Percentiles rank a stretch among this genome's conserved stretches.
Conservation (phyloP, 2,113 vertebrate species). For the Sylvia atricapilla region DNA sequence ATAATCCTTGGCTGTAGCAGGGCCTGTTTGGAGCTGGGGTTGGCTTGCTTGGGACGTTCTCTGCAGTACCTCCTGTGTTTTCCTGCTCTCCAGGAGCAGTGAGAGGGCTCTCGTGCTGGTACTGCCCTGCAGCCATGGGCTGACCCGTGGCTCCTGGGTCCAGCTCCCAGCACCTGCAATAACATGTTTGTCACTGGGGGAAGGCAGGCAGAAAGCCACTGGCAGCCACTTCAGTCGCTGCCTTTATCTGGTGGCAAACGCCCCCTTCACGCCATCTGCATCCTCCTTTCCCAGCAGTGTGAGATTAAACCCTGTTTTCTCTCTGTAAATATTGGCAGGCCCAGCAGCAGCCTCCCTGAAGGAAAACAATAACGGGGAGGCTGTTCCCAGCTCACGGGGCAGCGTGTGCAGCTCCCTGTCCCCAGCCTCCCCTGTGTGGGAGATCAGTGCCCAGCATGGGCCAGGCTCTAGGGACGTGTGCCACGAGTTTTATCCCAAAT, state of each 20-base stretch:
- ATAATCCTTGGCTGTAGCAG: background rate
- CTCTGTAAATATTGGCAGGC: conserved; percentile 46
- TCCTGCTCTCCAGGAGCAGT: background rate
- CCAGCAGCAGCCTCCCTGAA: conserved; percentile 27
- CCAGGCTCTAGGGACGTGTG: background rate
- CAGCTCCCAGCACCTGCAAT: background rate
- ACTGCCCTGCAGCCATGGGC: background rate
- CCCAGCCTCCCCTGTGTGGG: background rate
- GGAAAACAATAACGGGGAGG: background rate
- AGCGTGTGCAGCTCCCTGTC: background rate
- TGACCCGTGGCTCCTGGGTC: background rate
- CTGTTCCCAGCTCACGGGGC: background rate
- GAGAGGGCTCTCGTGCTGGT: accelerated
- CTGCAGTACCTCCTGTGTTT: background rate
- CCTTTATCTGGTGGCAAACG: conserved; percentile 32
- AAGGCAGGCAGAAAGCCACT: background rate
- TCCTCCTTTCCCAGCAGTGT: conserved; percentile 46
- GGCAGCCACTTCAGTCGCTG: background rate
- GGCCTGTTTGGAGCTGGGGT: accelerated
- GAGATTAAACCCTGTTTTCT: conserved; percentile 23
- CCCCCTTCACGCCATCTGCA: conserved; percentile 45
- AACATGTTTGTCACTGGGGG: conserved; percentile 17
- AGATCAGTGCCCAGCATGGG: background rate
- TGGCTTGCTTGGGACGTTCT: background rate
- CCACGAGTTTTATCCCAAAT: background rate